Evolutionary conservation across 2,888 invertebrate genomes (phyloP).

Genomic region (Halocaridina rubra): DNA sequence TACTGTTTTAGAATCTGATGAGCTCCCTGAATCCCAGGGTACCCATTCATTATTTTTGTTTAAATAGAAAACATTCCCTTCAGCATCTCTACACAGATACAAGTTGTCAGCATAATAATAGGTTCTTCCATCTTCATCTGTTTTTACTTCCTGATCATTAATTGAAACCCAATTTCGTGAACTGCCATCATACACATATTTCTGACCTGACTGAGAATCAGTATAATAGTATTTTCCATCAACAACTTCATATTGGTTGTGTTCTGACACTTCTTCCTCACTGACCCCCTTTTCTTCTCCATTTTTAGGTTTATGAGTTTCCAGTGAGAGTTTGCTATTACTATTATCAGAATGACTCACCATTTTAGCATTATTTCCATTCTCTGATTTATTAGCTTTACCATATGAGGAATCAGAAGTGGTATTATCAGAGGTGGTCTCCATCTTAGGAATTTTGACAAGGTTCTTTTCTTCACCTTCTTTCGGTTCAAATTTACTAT

Average conservation of each 20-base stretch:
- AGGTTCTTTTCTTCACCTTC: no score
- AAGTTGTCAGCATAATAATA: constrained; percentile 57
- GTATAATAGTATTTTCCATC: constrained; percentile 55
- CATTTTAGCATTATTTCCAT: no score
- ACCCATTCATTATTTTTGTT: constrained; percentile 57
- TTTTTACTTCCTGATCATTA: neutral
- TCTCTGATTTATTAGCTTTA: no score
- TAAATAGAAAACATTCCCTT: constrained; percentile 56
- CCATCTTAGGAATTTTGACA: no score
- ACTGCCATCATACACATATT: constrained; percentile 36
- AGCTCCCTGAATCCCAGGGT: constrained; percentile 40
- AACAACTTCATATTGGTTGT: constrained; percentile 41
- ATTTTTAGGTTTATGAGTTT: no score
- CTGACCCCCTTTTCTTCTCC: neutral
- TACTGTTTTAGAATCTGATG: neutral
- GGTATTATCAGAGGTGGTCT: no score
- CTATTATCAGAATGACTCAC: no score
- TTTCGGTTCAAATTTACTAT: no score
- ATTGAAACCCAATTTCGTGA: constrained; percentile 32
- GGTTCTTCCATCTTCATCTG: constrained; percentile 58
- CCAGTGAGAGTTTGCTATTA: no score
- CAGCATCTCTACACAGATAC: constrained; percentile 51
- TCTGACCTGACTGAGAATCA: constrained; percentile 23
- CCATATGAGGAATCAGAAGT: no score
- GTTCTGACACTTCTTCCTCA: neutral